A percentile compares a stretch with the other conserved stretches of the same genome.
phyloP scores from a whole-genome alignment of 2,113 vertebrate species.

The Plectropomus leopardus region DNA sequence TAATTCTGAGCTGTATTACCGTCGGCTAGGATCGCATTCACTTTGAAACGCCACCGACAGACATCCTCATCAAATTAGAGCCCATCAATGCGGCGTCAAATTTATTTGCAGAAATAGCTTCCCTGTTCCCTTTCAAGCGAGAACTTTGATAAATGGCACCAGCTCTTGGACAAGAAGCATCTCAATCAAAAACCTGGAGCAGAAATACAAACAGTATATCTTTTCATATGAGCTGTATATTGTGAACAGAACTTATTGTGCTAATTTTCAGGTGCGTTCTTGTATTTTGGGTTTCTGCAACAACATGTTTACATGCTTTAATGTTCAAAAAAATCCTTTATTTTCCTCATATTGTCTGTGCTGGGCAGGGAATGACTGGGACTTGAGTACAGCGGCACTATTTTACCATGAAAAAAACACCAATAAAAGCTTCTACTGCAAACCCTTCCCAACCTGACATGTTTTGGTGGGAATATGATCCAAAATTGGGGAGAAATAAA shows the following conservation, averaged over 20 bases:
- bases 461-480: too few species aligned
- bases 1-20: slow-evolving; percentile 36
- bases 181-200: slow-evolving; percentile 28
- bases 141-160: slow-evolving; percentile 60
- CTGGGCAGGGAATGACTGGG: too few species aligned
- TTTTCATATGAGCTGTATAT: background rate
- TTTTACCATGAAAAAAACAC: too few species aligned
- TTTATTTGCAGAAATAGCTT: slow-evolving; percentile 63
- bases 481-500: too few species aligned
- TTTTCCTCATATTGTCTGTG: too few species aligned
- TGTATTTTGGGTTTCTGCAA: too few species aligned
- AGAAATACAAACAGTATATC: slow-evolving; percentile 7
- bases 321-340: too few species aligned
- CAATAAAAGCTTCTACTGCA: too few species aligned
- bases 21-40: slow-evolving; percentile 29
- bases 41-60: slow-evolving; percentile 50
- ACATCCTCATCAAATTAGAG: slow-evolving; percentile 55
- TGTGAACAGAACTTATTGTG: background rate
- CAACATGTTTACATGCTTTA: too few species aligned
- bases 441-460: too few species aligned
- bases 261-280: too few species aligned
- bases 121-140: slow-evolving; percentile 50
- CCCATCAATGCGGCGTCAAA: slow-evolving; percentile 47
- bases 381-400: too few species aligned
- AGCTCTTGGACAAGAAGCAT: slow-evolving; percentile 32